Evolutionary conservation across 2,888 invertebrate species (phyloP).

Genomic region (Cerastoderma edule): DNA sequence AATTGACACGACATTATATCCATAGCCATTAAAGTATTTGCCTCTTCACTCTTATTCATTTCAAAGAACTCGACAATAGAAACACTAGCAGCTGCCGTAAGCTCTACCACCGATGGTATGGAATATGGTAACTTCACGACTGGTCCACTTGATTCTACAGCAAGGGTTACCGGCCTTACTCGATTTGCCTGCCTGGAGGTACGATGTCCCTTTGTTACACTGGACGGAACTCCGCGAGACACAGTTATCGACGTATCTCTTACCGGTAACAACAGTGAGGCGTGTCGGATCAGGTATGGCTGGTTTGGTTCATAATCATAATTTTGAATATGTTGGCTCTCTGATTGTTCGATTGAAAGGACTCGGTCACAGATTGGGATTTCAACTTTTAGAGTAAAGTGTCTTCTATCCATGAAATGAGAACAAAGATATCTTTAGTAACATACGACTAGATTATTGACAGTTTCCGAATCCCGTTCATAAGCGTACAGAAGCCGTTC

Average conservation of each 20-base stretch:
- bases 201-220: constrained; percentile 13
- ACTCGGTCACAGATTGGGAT: too few relatives aligned
- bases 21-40: neutral
- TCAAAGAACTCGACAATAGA: neutral
- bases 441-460: too few relatives aligned
- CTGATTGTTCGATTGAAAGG: too few relatives aligned
- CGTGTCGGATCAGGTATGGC: constrained; percentile 7
- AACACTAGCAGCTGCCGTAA: neutral
- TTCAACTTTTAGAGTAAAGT: too few relatives aligned
- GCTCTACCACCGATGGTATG: neutral
- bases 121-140: constrained; percentile 8
- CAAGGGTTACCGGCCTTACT: neutral
- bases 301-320: too few relatives aligned
- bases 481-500: too few relatives aligned
- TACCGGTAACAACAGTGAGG: neutral
- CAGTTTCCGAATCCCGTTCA: too few relatives aligned
- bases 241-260: neutral
- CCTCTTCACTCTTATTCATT: neutral
- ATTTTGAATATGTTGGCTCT: too few relatives aligned
- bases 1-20: neutral
- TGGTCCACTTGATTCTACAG: neutral
- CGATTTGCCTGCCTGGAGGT: constrained; percentile 18
- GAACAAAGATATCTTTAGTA: too few relatives aligned
- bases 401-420: too few relatives aligned
- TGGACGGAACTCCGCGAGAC: neutral